Evolutionary conservation across 2,113 vertebrate species (phyloP).

Genomic region (Crotalus helleri): DNA sequence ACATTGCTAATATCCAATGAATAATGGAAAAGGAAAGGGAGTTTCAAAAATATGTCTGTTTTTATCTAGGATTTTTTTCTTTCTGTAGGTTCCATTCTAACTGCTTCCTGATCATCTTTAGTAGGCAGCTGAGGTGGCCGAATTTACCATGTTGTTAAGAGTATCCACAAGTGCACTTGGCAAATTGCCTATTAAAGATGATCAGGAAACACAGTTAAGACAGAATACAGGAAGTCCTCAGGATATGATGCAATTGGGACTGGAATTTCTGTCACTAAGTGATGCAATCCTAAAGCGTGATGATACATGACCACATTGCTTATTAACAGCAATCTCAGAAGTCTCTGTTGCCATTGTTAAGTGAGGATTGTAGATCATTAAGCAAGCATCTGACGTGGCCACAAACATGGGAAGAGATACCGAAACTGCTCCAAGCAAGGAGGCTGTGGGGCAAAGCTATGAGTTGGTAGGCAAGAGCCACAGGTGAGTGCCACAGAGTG

Average conservation of each 20-base stretch:
- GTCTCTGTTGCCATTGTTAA: background rate
- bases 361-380: background rate
- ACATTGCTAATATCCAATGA: background rate
- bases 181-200: background rate
- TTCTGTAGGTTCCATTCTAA: background rate
- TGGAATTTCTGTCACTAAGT: background rate
- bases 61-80: background rate
- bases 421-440: background rate
- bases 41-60: background rate
- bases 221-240: background rate
- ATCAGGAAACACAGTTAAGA: background rate
- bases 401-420: background rate
- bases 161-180: background rate
- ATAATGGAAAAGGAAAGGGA: background rate
- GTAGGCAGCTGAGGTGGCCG: background rate
- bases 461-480: background rate
- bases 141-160: background rate
- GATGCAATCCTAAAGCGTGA: background rate
- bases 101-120: background rate
- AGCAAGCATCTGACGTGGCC: background rate
- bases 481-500: background rate
- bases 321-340: background rate
- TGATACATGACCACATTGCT: background rate
- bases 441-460: background rate
- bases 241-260: background rate